These are phyloP conservation scores for Habroteleia sp. DNA, from an alignment of 2,888 invertebrate genomes.

Conservation along the genomic window DNA sequence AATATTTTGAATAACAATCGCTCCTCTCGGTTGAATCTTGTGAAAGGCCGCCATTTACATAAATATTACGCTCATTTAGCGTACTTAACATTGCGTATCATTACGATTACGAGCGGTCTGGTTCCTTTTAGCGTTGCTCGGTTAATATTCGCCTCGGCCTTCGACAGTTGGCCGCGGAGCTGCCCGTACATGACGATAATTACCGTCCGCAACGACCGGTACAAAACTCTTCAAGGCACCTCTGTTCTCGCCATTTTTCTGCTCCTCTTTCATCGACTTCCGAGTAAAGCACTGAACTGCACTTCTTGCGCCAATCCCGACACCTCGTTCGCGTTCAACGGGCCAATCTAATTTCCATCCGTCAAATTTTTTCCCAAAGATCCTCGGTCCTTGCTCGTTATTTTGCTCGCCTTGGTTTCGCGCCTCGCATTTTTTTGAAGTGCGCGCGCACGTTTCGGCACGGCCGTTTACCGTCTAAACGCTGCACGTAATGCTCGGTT, in stretches of 20 bases:
- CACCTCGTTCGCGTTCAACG: constrained; percentile 48
- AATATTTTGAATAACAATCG: too few species aligned
- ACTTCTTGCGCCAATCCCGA: constrained; percentile 43
- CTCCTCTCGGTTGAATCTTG: too few species aligned
- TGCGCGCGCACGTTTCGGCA: too few species aligned
- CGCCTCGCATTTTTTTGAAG: too few species aligned
- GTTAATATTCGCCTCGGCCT: constrained; percentile 53
- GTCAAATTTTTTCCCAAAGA: neutral
- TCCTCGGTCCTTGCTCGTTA: neutral
- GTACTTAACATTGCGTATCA: constrained; percentile 46
- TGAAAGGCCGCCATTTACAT: constrained; percentile 15
- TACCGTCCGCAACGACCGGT: constrained; percentile 44
- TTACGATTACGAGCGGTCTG: constrained; percentile 26
- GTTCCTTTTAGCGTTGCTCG: constrained; percentile 45
- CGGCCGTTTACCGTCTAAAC: too few species aligned
- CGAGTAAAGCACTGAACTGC: constrained; percentile 19
- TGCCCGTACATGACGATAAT: constrained; percentile 57
- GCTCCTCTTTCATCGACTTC: constrained; percentile 20
- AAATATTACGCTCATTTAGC: constrained; percentile 39
- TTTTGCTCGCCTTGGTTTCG: constrained; percentile 21
- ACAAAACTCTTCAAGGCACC: constrained; percentile 30
- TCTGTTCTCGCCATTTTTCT: constrained; percentile 45
- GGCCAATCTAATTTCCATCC: constrained; percentile 10
- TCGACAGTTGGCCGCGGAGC: constrained; percentile 44
- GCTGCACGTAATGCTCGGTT: constrained; percentile 11